Base-by-base conservation (phyloP, 2,888 invertebrate genomes). In the Catocala sponsa region DNA sequence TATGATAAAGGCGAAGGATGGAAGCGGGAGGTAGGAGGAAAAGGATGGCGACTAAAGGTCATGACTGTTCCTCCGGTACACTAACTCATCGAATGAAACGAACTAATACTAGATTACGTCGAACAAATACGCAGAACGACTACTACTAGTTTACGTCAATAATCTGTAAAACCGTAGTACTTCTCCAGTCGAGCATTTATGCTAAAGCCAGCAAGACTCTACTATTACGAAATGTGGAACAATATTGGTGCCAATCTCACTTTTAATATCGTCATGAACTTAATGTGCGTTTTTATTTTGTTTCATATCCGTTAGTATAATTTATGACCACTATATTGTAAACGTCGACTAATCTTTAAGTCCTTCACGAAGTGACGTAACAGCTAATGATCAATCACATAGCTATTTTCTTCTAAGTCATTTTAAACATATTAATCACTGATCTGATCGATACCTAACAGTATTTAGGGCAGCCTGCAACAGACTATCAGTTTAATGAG, bases 401-500 rank as follows among this genome's bases (percentile, higher is more conserved):
- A 47, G 38, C 12, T 56, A 58, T 62, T 60, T 32, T 48, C 6
- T 62, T 54, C 25, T 15, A 57, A 58, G 15, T 50, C 15, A 15
- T 62, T 65, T 43, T 47, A 53, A 69, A 69, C 47, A 53, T 63
- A 71, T 71, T 60, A 71, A 65, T 78, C 65, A 62, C 32, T 48
- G 56, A 65, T 68, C 49, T 32, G 57, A 42, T 65, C 50, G 52
- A 57, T 54, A 54, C 32, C 38, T 55, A 54, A 44, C 46, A 78
- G 65, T 82, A 86, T 83, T 84, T 79, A 82, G 85, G 81, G 68
- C 85, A 81, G 59, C 76, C 73, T 76, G 75, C 74, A 78, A 65
- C 68, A 72, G 76, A 72, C 76, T 76, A 79, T 78, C 78, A 76
- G 73, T 77, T 70, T 83, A 84, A 83, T 81, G 81, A 82, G 72